Conservation (phyloP, 2,888 invertebrate species). For the Dendrolimus pini region DNA sequence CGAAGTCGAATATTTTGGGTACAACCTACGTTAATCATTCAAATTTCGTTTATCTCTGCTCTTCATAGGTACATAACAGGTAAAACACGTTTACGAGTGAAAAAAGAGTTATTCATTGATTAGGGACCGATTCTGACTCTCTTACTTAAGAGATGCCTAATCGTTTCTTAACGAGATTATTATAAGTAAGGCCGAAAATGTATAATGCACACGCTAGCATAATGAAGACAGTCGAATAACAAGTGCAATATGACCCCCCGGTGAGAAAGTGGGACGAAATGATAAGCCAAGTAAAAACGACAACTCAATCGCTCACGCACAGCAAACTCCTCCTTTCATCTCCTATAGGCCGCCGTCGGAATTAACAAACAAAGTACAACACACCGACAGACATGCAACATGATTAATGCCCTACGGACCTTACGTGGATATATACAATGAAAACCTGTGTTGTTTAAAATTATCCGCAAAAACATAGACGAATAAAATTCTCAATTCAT, state of each 20-base stretch:
- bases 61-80: too few relatives aligned
- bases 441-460: conserved; percentile 31
- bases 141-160: too few relatives aligned
- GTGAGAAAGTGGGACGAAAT: conserved; percentile 35
- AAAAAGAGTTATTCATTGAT: too few relatives aligned
- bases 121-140: too few relatives aligned
- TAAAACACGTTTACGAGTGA: too few relatives aligned
- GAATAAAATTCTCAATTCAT: conserved; percentile 31
- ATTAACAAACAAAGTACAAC: not conserved
- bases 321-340: conserved; percentile 26
- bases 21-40: too few relatives aligned
- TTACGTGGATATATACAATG: conserved; percentile 52
- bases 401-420: conserved; percentile 52
- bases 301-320: conserved; percentile 32
- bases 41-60: too few relatives aligned
- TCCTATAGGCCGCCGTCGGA: conserved; percentile 16
- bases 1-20: too few relatives aligned
- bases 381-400: conserved; percentile 33
- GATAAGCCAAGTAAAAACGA: conserved; percentile 14
- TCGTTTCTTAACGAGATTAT: too few relatives aligned
- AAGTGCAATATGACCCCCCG: conserved; percentile 27
- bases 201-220: not conserved
- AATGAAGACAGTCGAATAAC: conserved; percentile 22
- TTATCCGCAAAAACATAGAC: conserved; percentile 32
- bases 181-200: too few relatives aligned